These are phyloP conservation scores for Plutomurus gul DNA, from an alignment of 1,140 invertebrate genomes.

Conservation along the genomic window DNA sequence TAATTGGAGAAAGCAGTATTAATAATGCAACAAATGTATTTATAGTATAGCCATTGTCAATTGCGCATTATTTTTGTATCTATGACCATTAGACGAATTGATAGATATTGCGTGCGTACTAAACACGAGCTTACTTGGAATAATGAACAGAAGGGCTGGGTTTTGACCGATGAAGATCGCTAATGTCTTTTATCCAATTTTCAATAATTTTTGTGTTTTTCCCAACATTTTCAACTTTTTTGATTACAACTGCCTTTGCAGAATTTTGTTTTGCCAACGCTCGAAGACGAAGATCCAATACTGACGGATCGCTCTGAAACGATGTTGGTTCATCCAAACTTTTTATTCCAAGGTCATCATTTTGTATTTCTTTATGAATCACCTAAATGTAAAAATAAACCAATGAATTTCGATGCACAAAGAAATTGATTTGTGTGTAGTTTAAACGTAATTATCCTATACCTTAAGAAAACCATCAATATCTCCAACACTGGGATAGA, in stretches of 20 bases:
- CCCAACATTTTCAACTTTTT: constrained; percentile 81
- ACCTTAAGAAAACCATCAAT: constrained; percentile 95
- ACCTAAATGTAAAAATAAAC: no score
- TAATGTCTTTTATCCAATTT: constrained; percentile 92
- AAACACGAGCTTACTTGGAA: constrained; percentile 71
- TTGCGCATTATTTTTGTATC: no score
- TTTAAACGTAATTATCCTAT: not conserved
- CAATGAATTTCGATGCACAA: no score
- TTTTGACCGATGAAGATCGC: constrained; percentile 82
- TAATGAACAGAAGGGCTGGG: constrained; percentile 84
- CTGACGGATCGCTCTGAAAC: constrained; percentile 91
- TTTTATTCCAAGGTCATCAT: constrained; percentile 76
- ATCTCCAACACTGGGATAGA: constrained; percentile 95
- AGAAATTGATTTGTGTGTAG: no score
- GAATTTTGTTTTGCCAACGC: constrained; percentile 75
- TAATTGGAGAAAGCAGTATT: no score
- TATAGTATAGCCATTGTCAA: no score
- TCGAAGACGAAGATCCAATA: constrained; percentile 88
- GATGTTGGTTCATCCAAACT: constrained; percentile 93
- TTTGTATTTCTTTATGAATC: constrained; percentile 73
- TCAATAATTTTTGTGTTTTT: constrained; percentile 87
- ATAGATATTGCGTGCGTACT: no score
- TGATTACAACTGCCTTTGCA: constrained; percentile 69
- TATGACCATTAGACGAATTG: no score
- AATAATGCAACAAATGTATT: no score